Evolutionary conservation across 2,113 vertebrate species (phyloP).

Genomic region (Cygnus buccinator): DNA sequence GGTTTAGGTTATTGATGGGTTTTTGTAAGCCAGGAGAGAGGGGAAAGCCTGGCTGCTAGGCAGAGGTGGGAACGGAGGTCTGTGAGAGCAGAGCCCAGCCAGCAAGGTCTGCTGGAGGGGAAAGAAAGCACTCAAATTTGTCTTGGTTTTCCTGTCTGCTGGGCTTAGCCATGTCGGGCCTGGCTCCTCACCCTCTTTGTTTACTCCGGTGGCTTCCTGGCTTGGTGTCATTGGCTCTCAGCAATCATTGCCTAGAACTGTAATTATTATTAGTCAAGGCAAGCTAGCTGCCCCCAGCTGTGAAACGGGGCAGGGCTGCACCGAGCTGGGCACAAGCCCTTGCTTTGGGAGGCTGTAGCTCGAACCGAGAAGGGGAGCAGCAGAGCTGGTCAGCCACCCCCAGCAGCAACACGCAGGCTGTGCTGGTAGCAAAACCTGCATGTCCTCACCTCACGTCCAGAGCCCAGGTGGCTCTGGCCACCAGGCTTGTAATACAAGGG

Average conservation of each 20-base stretch:
- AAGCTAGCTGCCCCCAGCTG: neutral
- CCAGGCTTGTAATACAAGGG: too few species aligned
- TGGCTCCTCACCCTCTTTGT: neutral
- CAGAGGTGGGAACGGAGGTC: neutral
- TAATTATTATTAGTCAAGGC: neutral
- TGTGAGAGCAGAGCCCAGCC: accelerated
- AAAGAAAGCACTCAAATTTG: neutral
- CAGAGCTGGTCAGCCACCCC: too few species aligned
- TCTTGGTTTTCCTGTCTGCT: neutral
- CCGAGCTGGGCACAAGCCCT: neutral
- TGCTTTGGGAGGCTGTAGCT: neutral
- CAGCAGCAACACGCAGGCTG: too few species aligned
- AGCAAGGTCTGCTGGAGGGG: accelerated
- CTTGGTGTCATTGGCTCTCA: neutral
- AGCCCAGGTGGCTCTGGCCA: too few species aligned
- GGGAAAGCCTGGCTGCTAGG: neutral
- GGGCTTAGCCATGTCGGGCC: neutral
- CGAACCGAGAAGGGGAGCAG: too few species aligned
- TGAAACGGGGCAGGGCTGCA: neutral
- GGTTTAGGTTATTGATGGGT: neutral
- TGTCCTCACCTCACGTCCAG: too few species aligned
- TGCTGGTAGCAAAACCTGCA: too few species aligned
- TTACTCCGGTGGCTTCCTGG: neutral
- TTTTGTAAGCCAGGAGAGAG: neutral
- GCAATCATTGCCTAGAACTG: accelerated